Base-by-base conservation (phyloP, 2,113 vertebrate species). In the Turnix velox region DNA sequence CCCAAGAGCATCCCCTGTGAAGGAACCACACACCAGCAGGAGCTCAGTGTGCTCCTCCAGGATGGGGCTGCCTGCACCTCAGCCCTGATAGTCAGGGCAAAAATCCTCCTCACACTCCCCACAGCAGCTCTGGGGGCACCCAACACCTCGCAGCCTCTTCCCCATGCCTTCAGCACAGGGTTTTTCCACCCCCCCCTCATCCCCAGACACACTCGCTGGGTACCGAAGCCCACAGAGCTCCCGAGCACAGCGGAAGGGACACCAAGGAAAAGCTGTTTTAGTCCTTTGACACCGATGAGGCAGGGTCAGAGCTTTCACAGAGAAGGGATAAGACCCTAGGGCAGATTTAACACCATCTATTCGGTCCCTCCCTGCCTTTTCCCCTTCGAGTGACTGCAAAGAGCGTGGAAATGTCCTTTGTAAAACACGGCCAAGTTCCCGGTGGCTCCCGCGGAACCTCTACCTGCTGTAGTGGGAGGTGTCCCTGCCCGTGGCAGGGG, bases 201-300 rank as follows among this genome's bases (percentile, higher is more conserved):
- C 66, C 51, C 58, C 27, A 2, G 6, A 42, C 14, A 11, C 0
- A 4, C 30, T 4, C 7, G 0, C 24, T 4, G 65, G 27, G 45
- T 12, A 6, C 42, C 33, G 1, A 4, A 17, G 28, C 62, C 39
- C 4, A 43, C 20, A 19, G 57, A 20, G 52, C 30, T 42, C 22
- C 51, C 18, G 12, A 43, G 66, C 39, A 3, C 35, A 1, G 87
- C n/a, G 6, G 11, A 17, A 12, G 18, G 45, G 30, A 4, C 19
- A 7, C 13, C 0, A 5, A 51, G 3, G 1, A 12, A 12, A 55
- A 58, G 7, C 62, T 3, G 17, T 3, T 33, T 1, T 12, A 15
- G 52, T 59, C 4, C 2, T n/a, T 16, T 4, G n/a, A 25, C 67
- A 13, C 18, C 11, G 59, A 57, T 3, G 9, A 57, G 24, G 35